These are phyloP conservation scores for Eremobia ochroleuca DNA, from an alignment of 2,888 invertebrate genomes.

Conservation along the genomic window DNA sequence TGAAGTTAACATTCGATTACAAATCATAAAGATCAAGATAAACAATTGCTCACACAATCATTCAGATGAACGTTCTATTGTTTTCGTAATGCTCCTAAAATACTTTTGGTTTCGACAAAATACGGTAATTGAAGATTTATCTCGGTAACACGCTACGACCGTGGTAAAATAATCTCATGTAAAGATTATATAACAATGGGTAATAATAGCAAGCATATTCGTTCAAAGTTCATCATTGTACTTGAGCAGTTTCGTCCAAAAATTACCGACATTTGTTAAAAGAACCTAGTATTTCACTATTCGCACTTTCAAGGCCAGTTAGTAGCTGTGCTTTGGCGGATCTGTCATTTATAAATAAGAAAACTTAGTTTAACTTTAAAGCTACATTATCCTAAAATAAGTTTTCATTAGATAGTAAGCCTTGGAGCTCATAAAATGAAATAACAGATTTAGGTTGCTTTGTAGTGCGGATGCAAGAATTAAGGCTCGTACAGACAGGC, in stretches of 20 bases:
- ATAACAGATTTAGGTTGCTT: slow-evolving; percentile 17
- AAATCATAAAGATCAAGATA: slow-evolving; percentile 32
- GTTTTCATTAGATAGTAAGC: background rate
- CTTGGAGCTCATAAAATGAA: background rate
- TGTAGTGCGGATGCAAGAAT: slow-evolving; percentile 23
- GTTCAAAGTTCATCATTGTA: slow-evolving; percentile 71
- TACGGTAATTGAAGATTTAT: slow-evolving; percentile 54
- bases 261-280: slow-evolving; percentile 39
- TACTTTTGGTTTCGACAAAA: slow-evolving; percentile 60
- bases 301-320: slow-evolving; percentile 48
- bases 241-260: slow-evolving; percentile 57
- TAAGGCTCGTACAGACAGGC: no score
- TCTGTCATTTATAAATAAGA: background rate
- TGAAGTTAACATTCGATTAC: slow-evolving; percentile 11
- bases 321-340: slow-evolving; percentile 25
- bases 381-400: background rate
- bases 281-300: slow-evolving; percentile 44
- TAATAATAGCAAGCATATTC: slow-evolving; percentile 66
- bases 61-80: slow-evolving; percentile 18
- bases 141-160: slow-evolving; percentile 47
- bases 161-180: slow-evolving; percentile 72
- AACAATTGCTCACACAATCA: slow-evolving; percentile 11
- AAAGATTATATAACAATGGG: slow-evolving; percentile 73
- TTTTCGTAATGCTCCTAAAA: slow-evolving; percentile 42
- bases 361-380: background rate